Evolutionary conservation across 2,113 vertebrate genomes (phyloP).

Genomic region (Amphilophus citrinellus): DNA sequence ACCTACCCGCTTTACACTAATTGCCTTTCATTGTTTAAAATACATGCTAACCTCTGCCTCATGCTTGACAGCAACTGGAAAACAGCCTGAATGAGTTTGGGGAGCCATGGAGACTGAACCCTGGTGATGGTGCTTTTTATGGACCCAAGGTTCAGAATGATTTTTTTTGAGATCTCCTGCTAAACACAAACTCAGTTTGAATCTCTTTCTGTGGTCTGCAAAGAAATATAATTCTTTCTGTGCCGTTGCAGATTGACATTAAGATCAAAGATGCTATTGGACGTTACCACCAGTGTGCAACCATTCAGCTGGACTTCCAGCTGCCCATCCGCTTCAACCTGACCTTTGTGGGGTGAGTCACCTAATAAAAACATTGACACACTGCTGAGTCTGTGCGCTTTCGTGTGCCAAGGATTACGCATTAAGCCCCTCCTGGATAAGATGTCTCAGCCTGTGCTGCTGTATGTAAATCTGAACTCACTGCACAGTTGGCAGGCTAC

Average conservation of each 20-base stretch:
- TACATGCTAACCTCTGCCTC: not conserved
- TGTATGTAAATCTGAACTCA: constrained; percentile 8
- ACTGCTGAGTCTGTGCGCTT: constrained; percentile 19
- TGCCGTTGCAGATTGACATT: constrained; percentile 89
- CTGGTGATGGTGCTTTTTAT: constrained; percentile 95
- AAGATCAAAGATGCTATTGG: constrained; percentile 95
- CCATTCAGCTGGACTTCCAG: constrained; percentile 97
- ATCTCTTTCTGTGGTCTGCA: not conserved
- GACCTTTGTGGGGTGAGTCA: constrained; percentile 92
- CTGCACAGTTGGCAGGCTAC: not conserved
- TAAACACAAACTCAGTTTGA: not conserved
- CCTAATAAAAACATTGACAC: constrained; percentile 32
- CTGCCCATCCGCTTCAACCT: constrained; percentile 93
- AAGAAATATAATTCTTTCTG: constrained; percentile 16
- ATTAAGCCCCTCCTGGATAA: constrained; percentile 36
- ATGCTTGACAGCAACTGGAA: constrained; percentile 87
- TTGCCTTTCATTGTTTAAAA: constrained; percentile 3
- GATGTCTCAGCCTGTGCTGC: not conserved
- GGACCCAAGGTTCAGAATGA: constrained; percentile 90
- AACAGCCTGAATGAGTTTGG: constrained; percentile 93
- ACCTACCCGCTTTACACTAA: not conserved
- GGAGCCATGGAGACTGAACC: constrained; percentile 90
- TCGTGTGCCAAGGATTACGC: constrained; percentile 9
- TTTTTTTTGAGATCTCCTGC: not conserved
- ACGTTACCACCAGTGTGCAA: constrained; percentile 95